phyloP scores from a whole-genome alignment of 2,113 vertebrate species.

The Thinocorus orbignyianus region DNA sequence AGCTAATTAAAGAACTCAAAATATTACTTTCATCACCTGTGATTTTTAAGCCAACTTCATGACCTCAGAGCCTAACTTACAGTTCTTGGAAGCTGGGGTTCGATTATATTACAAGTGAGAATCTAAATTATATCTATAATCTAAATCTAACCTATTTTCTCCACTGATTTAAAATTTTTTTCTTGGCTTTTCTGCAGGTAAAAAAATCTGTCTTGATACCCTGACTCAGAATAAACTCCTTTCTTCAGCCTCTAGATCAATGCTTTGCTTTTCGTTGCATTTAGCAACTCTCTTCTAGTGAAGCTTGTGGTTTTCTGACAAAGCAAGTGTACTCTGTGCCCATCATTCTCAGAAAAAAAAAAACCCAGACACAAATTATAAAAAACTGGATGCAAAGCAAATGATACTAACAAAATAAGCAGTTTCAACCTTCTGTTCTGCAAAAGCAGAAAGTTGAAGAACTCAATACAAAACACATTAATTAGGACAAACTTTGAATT shows the following conservation, averaged over 20 bases:
- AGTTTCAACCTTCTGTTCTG: background rate
- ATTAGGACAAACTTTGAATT: background rate
- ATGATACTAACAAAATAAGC: background rate
- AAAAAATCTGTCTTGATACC: background rate
- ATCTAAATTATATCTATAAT: background rate
- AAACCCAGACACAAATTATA: background rate
- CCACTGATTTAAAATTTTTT: background rate
- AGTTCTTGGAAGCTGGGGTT: background rate
- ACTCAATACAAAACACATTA: background rate
- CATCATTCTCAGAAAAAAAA: background rate
- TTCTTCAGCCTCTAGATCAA: background rate
- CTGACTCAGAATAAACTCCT: background rate
- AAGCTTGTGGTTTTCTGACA: conserved; percentile 19
- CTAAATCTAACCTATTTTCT: background rate
- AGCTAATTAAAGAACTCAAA: background rate
- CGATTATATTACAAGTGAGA: background rate
- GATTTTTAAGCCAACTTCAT: background rate
- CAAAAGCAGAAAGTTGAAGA: background rate
- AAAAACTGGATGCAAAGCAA: background rate
- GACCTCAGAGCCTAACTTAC: background rate
- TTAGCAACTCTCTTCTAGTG: background rate
- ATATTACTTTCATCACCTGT: background rate
- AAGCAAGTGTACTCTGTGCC: background rate
- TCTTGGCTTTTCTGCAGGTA: background rate
- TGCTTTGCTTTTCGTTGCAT: background rate